phyloP scores from a whole-genome alignment of 2,888 invertebrate species.

The Linnaemya tessellans region DNA sequence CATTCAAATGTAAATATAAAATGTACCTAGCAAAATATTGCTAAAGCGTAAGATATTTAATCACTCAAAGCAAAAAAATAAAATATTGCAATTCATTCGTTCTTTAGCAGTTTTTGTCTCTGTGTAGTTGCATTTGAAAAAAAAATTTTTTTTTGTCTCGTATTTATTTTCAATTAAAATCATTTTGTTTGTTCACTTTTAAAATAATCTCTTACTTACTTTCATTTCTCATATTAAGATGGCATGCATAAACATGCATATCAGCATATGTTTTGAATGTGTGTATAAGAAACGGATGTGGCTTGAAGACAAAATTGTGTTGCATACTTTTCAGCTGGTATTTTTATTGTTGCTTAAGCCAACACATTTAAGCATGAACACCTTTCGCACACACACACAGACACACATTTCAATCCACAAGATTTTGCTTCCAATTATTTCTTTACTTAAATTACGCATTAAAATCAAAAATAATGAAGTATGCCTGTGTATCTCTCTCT shows the following conservation, averaged over 20 bases:
- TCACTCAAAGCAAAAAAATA: too few relatives aligned
- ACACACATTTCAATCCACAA: neutral
- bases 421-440: conserved; percentile 1
- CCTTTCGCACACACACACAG: neutral
- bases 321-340: conserved; percentile 17
- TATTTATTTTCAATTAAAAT: too few relatives aligned
- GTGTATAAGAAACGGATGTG: neutral
- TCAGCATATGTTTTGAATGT: neutral
- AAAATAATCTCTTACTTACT: neutral
- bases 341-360: conserved; percentile 27
- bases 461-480: conserved; percentile 12
- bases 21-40: neutral
- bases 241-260: neutral
- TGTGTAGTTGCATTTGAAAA: too few relatives aligned
- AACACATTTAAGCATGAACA: conserved; percentile 35
- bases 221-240: neutral
- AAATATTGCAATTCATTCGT: too few relatives aligned
- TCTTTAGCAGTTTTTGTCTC: too few relatives aligned
- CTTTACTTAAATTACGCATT: neutral
- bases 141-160: too few relatives aligned
- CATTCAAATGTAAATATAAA: too few relatives aligned
- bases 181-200: too few relatives aligned
- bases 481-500: neutral
- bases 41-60: neutral
- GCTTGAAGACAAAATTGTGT: conserved; percentile 13